Evolutionary conservation across 2,113 vertebrate genomes (phyloP).

Genomic region (Poicephalus gulielmi): DNA sequence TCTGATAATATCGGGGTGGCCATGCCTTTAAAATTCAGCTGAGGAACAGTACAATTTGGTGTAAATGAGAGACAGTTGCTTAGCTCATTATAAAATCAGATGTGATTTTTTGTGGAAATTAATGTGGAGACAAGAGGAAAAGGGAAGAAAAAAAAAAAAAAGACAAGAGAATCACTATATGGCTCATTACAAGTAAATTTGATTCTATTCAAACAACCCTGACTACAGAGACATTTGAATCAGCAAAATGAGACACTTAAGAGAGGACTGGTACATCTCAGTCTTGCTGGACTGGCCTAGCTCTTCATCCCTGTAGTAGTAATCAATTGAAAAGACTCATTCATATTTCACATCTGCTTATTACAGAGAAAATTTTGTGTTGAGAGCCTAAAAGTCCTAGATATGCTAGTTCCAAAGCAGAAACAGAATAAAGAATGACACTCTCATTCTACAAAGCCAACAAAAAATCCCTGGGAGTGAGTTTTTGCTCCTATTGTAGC

Average conservation of each 20-base stretch:
- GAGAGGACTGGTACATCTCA: background rate
- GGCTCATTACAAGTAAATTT: conserved; percentile 63
- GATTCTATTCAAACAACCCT: conserved; percentile 54
- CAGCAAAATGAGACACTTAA: conserved; percentile 40
- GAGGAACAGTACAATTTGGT: conserved; percentile 33
- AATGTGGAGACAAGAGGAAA: conserved; percentile 40
- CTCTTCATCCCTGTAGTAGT: background rate
- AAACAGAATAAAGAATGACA: background rate
- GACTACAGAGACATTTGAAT: conserved; percentile 46
- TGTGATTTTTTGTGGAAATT: conserved; percentile 37
- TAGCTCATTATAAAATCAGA: conserved; percentile 45
- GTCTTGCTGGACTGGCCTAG: conserved; percentile 20
- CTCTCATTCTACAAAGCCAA: background rate
- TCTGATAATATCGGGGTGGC: background rate
- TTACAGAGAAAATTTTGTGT: background rate
- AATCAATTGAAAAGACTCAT: background rate
- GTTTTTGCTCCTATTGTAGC: background rate
- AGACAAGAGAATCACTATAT: conserved; percentile 21
- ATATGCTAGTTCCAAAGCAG: background rate
- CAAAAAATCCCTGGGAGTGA: fast-evolving
- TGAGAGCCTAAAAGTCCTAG: background rate
- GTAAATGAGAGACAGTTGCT: conserved; percentile 50
- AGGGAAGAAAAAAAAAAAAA: background rate
- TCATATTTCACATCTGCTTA: conserved; percentile 4
- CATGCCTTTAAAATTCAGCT: conserved; percentile 24